Percentiles rank a stretch among this genome's conserved stretches.
phyloP scores from a whole-genome alignment of 2,888 invertebrate species.

The Hipparchia semele region DNA sequence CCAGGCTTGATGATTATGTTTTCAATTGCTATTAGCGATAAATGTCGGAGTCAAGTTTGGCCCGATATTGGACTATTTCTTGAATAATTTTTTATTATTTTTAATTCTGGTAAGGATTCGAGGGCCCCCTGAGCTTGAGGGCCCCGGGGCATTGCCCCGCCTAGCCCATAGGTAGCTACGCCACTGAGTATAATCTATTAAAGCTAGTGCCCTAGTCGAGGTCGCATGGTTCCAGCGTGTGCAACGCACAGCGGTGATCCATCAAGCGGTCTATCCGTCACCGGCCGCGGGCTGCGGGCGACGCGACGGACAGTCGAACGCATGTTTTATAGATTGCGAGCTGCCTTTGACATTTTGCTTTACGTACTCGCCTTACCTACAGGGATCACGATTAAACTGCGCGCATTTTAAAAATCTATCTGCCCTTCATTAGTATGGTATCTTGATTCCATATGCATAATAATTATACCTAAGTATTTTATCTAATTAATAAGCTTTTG shows the following conservation, averaged over 20 bases:
- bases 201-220: background rate
- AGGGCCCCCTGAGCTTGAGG: no score
- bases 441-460: no score
- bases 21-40: no score
- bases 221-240: background rate
- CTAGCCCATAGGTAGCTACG: no score
- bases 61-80: no score
- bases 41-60: no score
- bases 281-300: slow-evolving; percentile 25
- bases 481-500: no score
- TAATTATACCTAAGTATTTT: background rate
- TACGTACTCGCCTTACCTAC: slow-evolving; percentile 5
- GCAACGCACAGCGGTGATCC: slow-evolving; percentile 22
- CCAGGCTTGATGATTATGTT: no score
- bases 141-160: no score
- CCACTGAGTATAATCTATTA: slow-evolving; percentile 2
- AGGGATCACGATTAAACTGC: background rate
- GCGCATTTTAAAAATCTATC: background rate
- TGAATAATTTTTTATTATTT: no score
- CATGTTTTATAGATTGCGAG: slow-evolving; percentile 29
- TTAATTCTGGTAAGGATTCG: no score
- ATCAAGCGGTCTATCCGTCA: slow-evolving; percentile 39
- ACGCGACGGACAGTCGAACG: slow-evolving; percentile 31
- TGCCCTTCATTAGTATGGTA: background rate
- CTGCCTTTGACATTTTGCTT: slow-evolving; percentile 15